Evolutionary conservation across 2,888 invertebrate species (phyloP), one percentile per base, ranked within the genome.

Genomic region (Tridacna gigas): DNA sequence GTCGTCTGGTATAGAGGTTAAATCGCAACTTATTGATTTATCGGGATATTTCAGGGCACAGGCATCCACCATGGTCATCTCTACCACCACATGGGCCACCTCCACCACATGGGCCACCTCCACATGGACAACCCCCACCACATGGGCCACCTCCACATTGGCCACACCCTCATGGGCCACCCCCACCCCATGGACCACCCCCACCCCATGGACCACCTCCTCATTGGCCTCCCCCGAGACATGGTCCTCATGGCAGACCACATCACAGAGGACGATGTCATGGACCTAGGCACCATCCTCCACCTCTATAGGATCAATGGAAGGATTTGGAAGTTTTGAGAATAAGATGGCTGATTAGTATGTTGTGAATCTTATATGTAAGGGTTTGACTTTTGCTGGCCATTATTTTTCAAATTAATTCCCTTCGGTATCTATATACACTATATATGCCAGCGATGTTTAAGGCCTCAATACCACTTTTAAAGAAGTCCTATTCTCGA

Each of bases 31-130:
- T 37, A 22, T 11, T 37, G 18, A 13, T 56, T n/a, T 22, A 26
- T 22, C 22, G 15, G 65, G 12, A 65, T 56, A 7, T 73, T 56
- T 15, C 51, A 56, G 51, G 26, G 48, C 47, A 56, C 15, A 12
- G 71, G 22, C 71, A 26, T 22, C 26, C 73, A 22, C 22, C n/a
- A 48, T 9, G 47, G 12, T 51, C 22, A 18, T 47, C 48, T 63
- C 79, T 66, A 12, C 80, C 75, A 22, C 76, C 61, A 28, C 76
- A 65, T 18, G 51, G 51, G 28, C 78, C 61, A 15, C 73, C 56
- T 4, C 45, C 28, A 22, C 69, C 0, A 20, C 63, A 47, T 28
- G 26, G 74, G 28, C 66, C 74, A 61, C 63, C 60, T 1, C 76
- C n/a, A 25, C 45, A 47, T 20, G 0, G 20, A 9, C 26, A 47